Evolutionary conservation across 2,113 vertebrate species (phyloP).

Genomic region (Ifrita kowaldi): DNA sequence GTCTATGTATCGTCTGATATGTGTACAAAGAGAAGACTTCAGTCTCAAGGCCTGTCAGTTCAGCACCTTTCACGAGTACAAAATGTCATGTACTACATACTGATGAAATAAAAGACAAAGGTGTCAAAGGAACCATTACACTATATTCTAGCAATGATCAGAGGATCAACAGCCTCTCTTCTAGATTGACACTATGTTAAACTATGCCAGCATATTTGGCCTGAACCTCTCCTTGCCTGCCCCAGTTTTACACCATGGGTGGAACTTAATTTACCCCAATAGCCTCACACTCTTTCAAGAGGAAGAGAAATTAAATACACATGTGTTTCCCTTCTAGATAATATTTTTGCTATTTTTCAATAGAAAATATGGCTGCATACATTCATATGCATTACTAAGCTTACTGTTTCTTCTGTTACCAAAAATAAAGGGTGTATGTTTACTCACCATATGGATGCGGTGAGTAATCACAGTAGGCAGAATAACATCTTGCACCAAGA

Average conservation of each 20-base stretch:
- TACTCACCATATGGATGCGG: not conserved
- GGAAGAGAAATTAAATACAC: not conserved
- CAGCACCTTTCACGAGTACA: slow-evolving; percentile 63
- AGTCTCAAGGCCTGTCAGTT: slow-evolving; percentile 64
- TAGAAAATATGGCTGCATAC: not conserved
- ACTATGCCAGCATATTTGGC: slow-evolving; percentile 4
- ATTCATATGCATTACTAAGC: not conserved
- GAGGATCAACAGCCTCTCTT: slow-evolving; percentile 53
- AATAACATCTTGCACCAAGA: not conserved
- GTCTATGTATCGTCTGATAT: slow-evolving; percentile 33
- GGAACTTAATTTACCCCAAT: not conserved
- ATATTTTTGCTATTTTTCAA: not conserved
- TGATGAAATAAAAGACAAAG: slow-evolving; percentile 68
- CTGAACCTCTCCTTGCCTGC: not conserved
- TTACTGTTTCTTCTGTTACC: not conserved
- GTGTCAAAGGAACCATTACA: slow-evolving; percentile 65
- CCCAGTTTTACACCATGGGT: not conserved
- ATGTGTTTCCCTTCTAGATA: not conserved
- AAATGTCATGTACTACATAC: slow-evolving; percentile 61
- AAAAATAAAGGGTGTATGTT: not conserved
- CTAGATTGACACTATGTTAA: slow-evolving; percentile 51
- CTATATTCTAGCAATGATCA: slow-evolving; percentile 55
- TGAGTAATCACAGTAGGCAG: not conserved
- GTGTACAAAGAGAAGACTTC: slow-evolving; percentile 63
- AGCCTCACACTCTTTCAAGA: not conserved